phyloP scores from a whole-genome alignment of 2,113 vertebrate species.

The Recurvirostra avosetta region DNA sequence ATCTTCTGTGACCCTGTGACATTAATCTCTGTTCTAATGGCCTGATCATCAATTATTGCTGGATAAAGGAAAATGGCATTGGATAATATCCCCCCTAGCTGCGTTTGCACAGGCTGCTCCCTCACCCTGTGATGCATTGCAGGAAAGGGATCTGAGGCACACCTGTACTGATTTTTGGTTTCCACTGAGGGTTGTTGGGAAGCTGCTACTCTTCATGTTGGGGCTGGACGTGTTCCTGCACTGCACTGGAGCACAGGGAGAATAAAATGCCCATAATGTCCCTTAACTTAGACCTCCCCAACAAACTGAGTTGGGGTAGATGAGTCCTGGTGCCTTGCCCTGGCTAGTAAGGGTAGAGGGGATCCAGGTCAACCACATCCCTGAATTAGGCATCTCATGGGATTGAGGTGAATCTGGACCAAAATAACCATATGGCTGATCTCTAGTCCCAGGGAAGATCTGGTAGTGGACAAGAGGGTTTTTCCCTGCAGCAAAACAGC shows the following conservation, averaged over 20 bases:
- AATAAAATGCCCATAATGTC: not conserved
- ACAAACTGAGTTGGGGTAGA: accelerated
- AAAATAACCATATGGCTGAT: not conserved
- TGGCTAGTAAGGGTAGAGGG: not conserved
- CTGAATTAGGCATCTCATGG: not conserved
- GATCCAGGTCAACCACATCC: not conserved
- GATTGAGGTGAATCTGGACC: not conserved
- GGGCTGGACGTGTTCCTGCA: not conserved
- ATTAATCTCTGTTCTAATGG: slow-evolving; percentile 5
- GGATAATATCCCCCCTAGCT: not conserved
- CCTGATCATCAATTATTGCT: not conserved
- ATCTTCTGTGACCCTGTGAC: not conserved
- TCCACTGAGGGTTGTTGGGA: not conserved
- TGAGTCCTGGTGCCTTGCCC: not conserved
- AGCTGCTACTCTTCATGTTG: not conserved
- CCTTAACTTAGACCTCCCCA: not conserved
- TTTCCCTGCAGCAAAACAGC: too few relatives aligned
- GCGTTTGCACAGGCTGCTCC: not conserved
- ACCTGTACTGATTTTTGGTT: not conserved
- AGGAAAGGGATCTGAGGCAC: not conserved
- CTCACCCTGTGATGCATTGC: not conserved
- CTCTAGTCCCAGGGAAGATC: not conserved
- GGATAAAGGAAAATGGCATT: not conserved
- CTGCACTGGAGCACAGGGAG: not conserved
- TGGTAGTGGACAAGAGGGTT: not conserved